phyloP scores from a whole-genome alignment of 2,888 invertebrate genomes.

The Ceramica pisi region DNA sequence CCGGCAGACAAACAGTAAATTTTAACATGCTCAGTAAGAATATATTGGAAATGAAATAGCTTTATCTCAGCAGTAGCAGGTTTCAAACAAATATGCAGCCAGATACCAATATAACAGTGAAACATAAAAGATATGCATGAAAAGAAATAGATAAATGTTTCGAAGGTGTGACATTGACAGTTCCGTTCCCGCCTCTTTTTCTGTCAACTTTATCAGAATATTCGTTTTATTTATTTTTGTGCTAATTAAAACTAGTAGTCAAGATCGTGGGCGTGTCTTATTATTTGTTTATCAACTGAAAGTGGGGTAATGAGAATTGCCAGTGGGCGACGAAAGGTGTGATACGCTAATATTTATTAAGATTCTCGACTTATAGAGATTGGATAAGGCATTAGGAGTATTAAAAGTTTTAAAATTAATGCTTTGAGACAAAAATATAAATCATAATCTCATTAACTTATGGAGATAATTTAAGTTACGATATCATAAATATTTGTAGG shows the following conservation, averaged over 20 bases:
- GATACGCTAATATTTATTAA: slow-evolving; percentile 41
- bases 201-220: slow-evolving; percentile 48
- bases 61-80: not conserved
- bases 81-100: not conserved
- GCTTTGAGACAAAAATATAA: slow-evolving; percentile 7
- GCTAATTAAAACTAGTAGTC: slow-evolving; percentile 58
- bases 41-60: not conserved
- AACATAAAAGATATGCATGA: slow-evolving; percentile 4
- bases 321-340: slow-evolving; percentile 50
- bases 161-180: slow-evolving; percentile 34
- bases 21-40: not conserved
- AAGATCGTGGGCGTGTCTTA: slow-evolving; percentile 47
- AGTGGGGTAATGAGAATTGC: slow-evolving; percentile 48
- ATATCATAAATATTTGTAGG: not conserved
- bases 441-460: slow-evolving; percentile 8
- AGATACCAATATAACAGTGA: slow-evolving; percentile 14
- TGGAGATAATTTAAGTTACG: not conserved
- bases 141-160: slow-evolving; percentile 29
- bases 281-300: slow-evolving; percentile 49
- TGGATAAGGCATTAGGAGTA: slow-evolving; percentile 9
- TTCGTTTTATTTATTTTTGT: slow-evolving; percentile 54
- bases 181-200: slow-evolving; percentile 39
- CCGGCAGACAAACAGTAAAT: not conserved
- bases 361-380: slow-evolving; percentile 22
- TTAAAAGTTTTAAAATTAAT: slow-evolving; percentile 16